phyloP scores from a whole-genome alignment of 2,888 invertebrate genomes.

The Campoplex capitator region DNA sequence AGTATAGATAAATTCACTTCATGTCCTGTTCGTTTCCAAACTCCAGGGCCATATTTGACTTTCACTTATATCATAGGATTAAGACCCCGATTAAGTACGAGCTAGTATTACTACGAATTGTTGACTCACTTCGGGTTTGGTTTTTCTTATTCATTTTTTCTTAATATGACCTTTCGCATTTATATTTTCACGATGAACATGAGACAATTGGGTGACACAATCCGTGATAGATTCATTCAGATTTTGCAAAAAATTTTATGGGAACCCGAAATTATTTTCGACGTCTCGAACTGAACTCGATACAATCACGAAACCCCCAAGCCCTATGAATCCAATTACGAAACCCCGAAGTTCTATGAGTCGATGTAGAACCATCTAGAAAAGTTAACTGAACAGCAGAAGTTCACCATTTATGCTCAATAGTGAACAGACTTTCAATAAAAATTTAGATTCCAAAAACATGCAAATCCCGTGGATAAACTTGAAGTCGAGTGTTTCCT shows the following conservation, averaged over 20 bases:
- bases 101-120: constrained; percentile 65
- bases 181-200: constrained; percentile 13
- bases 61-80: constrained; percentile 59
- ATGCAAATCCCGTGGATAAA: constrained; percentile 44
- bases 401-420: background rate
- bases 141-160: constrained; percentile 26
- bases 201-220: constrained; percentile 56
- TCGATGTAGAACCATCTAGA: background rate
- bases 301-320: background rate
- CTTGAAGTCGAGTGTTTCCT: constrained; percentile 26
- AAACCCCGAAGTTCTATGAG: background rate
- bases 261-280: constrained; percentile 7
- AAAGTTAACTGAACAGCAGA: background rate
- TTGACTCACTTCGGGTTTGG: constrained; percentile 45
- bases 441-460: background rate
- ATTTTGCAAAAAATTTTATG: constrained; percentile 9
- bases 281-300: background rate
- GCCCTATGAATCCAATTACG: background rate
- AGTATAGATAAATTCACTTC: constrained; percentile 35
- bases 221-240: background rate
- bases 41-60: constrained; percentile 32
- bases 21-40: background rate
- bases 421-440: background rate
- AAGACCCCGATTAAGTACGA: constrained; percentile 63
- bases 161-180: constrained; percentile 4